Base-by-base conservation (phyloP, 1,140 invertebrate genomes). In the Camponotus pennsylvanicus region DNA sequence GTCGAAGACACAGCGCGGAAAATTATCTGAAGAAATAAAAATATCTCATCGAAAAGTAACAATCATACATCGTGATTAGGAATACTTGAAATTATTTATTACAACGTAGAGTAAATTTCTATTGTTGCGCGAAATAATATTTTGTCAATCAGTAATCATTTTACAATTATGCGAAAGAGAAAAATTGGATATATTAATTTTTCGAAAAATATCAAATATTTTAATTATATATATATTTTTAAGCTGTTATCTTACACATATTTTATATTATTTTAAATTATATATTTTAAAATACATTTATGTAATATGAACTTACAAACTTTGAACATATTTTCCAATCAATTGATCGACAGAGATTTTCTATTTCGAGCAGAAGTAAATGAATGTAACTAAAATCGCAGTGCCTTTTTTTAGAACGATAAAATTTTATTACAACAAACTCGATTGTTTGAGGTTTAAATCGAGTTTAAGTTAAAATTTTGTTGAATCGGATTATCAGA, bases 21-120 rank as follows among this genome's bases (percentile, higher is more conserved):
- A 13, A 79, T 40, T 7, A 15, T 27, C n/a, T 27, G 11, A 37
- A 34, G 4, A 75, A 61, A 52, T 73, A 4, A 27, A 61, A 83
- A 45, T n/a, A 2, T 18, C n/a, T 45, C 40, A 15, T 75, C 40
- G 13, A 49, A 73, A 52, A 61, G 2, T 70, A 59, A n/a, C 49
- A 69, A 21, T 5, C 66, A 32, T 40, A 21, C 49, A 13, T 18
- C 11, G 11, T 21, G 37, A 27, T 2, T 6, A 15, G 1, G 27
- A 80, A 42, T 55, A 18, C n/a, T 6, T 34, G 5, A 27, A 82
- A 82, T 73, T 82, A 73, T 82, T 82, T 71, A 73, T 82, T 15
- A 5, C 40, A 11, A 71, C 0, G 37, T 1, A 40, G 37, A 40
- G 13, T 21, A 9, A 73, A 73, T 18, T 61, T 0, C 27, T 15